Evolutionary conservation across 2,797 vertebrate genomes (phyloP), one percentile per base, ranked within the genome.

Genomic region (Helicolenus hilgendorfi): DNA sequence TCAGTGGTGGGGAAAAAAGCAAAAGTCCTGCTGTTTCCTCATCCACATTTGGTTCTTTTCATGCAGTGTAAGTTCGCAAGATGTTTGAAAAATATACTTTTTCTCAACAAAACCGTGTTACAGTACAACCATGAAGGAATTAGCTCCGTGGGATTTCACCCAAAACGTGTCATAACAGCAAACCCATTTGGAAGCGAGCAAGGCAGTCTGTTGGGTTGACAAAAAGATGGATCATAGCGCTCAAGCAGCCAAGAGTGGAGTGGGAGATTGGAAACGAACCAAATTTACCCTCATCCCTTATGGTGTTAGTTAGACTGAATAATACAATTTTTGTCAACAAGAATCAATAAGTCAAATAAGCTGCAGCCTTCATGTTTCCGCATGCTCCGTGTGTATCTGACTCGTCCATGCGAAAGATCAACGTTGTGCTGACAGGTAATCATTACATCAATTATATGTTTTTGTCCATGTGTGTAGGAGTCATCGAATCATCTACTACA

Each of bases 381-480:
- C 26, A 27, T 26, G 24, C 4, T 45, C 15, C 2, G 0, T 29
- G 35, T 36, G 60, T 35, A 26, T 68, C 60, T 33, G n/a, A 63
- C 59, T 35, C 20, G 41, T 81, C 49, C 79, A 68, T 35, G 26
- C 24, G 11, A 70, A 60, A 45, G 77, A 91, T 86, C 64, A 83
- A 83, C 64, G 88, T 70, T 1, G 22, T 20, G 36, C 38, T 22
- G 56, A 83, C 77, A 85, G 80, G 71, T 67, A 80, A 75, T 90
- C 65, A 77, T 89, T 86, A 79, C 64, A 72, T 79, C n/a, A 65
- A 80, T 88, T 31, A 78, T 77, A 26, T 75, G 35, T 84, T 87
- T 77, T 63, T 76, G 72, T 78, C 67, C 4, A 0, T 49, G 72
- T 73, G 87, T 77, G 58, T 22, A 85, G 84, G 74, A 92, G 73